These are phyloP conservation scores for Sepioteuthis lessoniana DNA, from an alignment of 2,888 invertebrate genomes.

Conservation along the genomic window DNA sequence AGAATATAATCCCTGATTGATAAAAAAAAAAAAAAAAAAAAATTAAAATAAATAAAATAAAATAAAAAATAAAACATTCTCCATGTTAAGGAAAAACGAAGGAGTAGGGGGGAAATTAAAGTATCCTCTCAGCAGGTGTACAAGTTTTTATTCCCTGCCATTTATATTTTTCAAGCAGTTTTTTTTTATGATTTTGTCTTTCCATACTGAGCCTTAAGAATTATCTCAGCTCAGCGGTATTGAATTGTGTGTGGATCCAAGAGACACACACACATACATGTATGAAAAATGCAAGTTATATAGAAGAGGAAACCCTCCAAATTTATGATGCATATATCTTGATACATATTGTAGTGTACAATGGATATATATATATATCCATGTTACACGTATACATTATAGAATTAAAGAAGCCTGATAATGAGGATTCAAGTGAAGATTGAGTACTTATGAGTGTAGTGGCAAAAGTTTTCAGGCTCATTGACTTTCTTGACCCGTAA, in stretches of 20 bases:
- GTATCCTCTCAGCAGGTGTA: constrained; percentile 8
- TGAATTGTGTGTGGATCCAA: not conserved
- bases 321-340: too few relatives aligned
- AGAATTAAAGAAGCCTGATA: too few relatives aligned
- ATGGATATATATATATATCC: too few relatives aligned
- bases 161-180: not conserved
- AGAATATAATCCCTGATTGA: constrained; percentile 43
- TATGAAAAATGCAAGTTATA: not conserved
- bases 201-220: not conserved
- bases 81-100: not conserved
- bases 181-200: not conserved
- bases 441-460: not conserved
- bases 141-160: constrained; percentile 1
- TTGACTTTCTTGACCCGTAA: not conserved
- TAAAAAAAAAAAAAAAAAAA: not conserved
- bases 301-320: not conserved
- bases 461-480: not conserved
- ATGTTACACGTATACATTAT: too few relatives aligned
- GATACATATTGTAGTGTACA: not conserved
- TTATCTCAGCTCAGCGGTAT: not conserved
- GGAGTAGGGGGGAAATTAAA: not conserved
- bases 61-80: not conserved
- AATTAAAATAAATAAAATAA: too few relatives aligned
- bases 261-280: too few relatives aligned
- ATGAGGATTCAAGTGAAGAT: too few relatives aligned